These are phyloP conservation scores for Drosophila sp. DNA, from an alignment of 1,140 invertebrate species.

Conservation along the genomic window DNA sequence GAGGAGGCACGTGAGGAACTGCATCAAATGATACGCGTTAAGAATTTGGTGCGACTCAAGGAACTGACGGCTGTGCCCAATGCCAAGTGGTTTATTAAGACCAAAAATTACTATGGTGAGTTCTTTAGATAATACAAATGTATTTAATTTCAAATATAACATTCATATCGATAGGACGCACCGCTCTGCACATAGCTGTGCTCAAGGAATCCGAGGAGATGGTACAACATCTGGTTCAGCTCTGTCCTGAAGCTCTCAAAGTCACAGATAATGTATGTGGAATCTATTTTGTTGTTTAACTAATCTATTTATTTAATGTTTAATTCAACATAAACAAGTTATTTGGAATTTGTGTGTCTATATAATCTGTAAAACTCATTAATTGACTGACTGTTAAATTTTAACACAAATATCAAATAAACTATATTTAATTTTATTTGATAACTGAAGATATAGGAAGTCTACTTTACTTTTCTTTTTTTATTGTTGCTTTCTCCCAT, in stretches of 20 bases:
- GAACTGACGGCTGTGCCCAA: constrained; percentile 87
- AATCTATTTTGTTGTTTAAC: background rate
- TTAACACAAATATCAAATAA: no score
- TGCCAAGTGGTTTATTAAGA: constrained; percentile 88
- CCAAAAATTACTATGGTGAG: constrained; percentile 89
- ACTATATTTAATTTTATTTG: no score
- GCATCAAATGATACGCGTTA: constrained; percentile 90
- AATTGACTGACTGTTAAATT: no score
- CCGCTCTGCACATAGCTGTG: constrained; percentile 92
- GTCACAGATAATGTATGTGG: constrained; percentile 93
- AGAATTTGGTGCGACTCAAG: constrained; percentile 87
- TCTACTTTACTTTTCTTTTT: no score
- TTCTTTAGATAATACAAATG: background rate
- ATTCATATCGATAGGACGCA: constrained; percentile 85
- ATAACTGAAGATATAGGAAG: no score
- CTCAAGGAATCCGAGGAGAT: constrained; percentile 91
- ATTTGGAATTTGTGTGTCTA: no score
- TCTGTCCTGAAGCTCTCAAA: constrained; percentile 89
- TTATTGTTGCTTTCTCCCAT: background rate
- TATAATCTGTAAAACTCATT: no score
- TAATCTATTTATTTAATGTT: no score
- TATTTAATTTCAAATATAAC: background rate
- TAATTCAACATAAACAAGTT: no score
- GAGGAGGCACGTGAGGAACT: constrained; percentile 91
- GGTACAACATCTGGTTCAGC: constrained; percentile 89